Base-by-base conservation (phyloP, 1,140 invertebrate genomes). In the Drosophila trapezifrons region DNA sequence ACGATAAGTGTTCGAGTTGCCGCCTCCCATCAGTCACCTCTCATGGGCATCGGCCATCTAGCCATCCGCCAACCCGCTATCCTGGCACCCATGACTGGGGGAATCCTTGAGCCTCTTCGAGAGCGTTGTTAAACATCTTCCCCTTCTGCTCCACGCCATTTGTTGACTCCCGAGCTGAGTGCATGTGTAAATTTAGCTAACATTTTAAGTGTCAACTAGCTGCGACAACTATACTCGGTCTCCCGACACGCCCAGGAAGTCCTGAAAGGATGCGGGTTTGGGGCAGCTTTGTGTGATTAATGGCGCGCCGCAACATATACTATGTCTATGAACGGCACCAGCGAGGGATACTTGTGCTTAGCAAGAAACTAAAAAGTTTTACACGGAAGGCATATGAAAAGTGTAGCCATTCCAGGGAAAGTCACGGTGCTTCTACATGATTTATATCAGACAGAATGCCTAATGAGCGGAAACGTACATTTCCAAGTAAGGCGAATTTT, bases 171-270 rank as follows among this genome's bases (percentile, higher is more conserved):
- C 43, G 62, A 38, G 58, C 57, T 89, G 72, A 87, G 83, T 87
- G 84, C 83, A 87, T 87, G 83, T 83, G 83, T 89, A 87, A 87
- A 83, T 89, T 87, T 89, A 74, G 83, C 83, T 77, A 83, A 87
- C 84, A 64, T 80, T 86, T 87, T 80, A 89, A 87, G 83, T 87
- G 80, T 81, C 80, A 84, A 82, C 83, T 73, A 71, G 75, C 78
- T 72, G 75, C 86, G 83, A 82, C 75, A 86, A 86, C 82, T 78
- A 67, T 74, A 75, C 40, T 65, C 65, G 59, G 64, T 60, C 49
- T 67, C 49, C 20, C 35, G 40, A 18, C 29, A 25, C 49, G 49
- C 67, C 32, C 66, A 38, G 49, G 40, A 52, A 42, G 49, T 52
- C 42, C 22, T 22, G 37, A 18, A 27, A n/a, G 15, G 15, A 22